These are phyloP conservation scores for Geotrypetes seraphini DNA, from an alignment of 2,797 vertebrate genomes.

Conservation along the genomic window DNA sequence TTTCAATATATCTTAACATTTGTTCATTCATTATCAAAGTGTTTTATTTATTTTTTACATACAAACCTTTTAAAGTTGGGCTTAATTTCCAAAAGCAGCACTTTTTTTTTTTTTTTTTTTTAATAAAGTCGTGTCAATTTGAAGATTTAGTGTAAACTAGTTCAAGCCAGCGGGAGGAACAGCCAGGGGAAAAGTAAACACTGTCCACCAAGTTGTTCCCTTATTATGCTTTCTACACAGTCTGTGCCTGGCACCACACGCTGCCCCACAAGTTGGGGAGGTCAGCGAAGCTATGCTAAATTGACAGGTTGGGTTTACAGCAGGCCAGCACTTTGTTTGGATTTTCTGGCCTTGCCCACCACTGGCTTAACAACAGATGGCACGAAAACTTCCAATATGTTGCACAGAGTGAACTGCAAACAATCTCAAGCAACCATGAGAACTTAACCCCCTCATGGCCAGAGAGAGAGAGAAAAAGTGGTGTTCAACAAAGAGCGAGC, in stretches of 20 bases:
- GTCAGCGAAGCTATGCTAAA: slow-evolving; percentile 76
- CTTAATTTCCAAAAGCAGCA: neutral
- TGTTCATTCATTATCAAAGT: too few relatives aligned
- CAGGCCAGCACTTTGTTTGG: slow-evolving; percentile 82
- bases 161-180: slow-evolving; percentile 59
- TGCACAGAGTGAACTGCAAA: slow-evolving; percentile 60
- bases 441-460: slow-evolving; percentile 62
- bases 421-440: slow-evolving; percentile 59
- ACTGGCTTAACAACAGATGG: slow-evolving; percentile 93
- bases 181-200: slow-evolving; percentile 68
- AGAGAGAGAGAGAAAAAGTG: slow-evolving; percentile 14
- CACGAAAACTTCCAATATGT: slow-evolving; percentile 79
- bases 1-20: slow-evolving; percentile 12
- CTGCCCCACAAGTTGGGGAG: slow-evolving; percentile 55
- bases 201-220: slow-evolving; percentile 44
- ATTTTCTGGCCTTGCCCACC: slow-evolving; percentile 78
- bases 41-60: too few relatives aligned
- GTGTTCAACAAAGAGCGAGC: neutral
- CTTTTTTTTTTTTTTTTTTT: too few relatives aligned
- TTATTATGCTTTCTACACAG: slow-evolving; percentile 41
- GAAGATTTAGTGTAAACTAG: slow-evolving; percentile 66
- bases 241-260: slow-evolving; percentile 75
- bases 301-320: slow-evolving; percentile 87
- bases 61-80: accelerated
- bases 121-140: slow-evolving; percentile 45